Evolutionary conservation across 1,140 invertebrate genomes (phyloP).

Genomic region (Brachionus manjavacas): DNA sequence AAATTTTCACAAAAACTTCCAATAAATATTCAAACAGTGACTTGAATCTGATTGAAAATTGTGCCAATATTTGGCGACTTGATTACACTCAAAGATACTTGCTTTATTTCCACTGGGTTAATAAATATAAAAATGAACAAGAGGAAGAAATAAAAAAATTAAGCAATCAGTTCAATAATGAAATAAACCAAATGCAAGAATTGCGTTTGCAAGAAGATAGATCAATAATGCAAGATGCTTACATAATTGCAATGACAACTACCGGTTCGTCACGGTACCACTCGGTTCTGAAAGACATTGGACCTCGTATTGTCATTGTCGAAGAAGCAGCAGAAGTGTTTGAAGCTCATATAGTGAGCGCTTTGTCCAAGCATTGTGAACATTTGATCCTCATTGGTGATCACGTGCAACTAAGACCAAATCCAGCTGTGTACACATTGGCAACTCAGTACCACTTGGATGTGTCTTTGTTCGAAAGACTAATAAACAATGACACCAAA

Average conservation of each 20-base stretch:
- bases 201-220: not conserved
- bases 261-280: slow-evolving; percentile 67
- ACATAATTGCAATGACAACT: slow-evolving; percentile 68
- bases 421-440: slow-evolving; percentile 62
- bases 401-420: slow-evolving; percentile 69
- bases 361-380: slow-evolving; percentile 43
- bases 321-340: slow-evolving; percentile 46
- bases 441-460: slow-evolving; percentile 64
- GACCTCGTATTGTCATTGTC: slow-evolving; percentile 44
- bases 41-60: not conserved
- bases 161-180: slow-evolving; percentile 1
- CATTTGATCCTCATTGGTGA: slow-evolving; percentile 46
- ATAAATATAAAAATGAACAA: not conserved
- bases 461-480: slow-evolving; percentile 70
- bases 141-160: not conserved
- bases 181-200: not conserved
- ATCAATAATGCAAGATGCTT: slow-evolving; percentile 37
- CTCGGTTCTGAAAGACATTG: slow-evolving; percentile 58
- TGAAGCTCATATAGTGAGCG: slow-evolving; percentile 44
- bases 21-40: not conserved
- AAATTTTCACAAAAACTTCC: not conserved
- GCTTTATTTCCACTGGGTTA: slow-evolving; percentile 46
- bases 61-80: slow-evolving; percentile 41
- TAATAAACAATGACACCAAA: slow-evolving; percentile 63
- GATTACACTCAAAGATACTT: slow-evolving; percentile 44